phyloP scores from a whole-genome alignment of 2,113 vertebrate species.

The Indicator maculatus region DNA sequence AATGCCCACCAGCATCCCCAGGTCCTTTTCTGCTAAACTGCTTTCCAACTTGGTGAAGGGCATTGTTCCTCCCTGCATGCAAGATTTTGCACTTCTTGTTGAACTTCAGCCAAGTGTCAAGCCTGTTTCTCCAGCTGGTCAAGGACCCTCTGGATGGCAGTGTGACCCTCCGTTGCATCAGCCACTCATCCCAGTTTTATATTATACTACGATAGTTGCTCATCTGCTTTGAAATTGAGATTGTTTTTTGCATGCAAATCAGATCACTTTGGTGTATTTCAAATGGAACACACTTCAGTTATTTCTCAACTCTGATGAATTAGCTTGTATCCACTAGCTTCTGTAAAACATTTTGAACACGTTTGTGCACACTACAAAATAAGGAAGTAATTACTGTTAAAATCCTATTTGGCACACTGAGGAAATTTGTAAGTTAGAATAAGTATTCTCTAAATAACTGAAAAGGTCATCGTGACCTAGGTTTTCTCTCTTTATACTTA shows the following conservation, averaged over 20 bases:
- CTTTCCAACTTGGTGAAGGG: not conserved
- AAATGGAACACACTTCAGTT: not conserved
- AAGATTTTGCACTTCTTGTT: not conserved
- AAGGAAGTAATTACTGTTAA: slow-evolving; percentile 23
- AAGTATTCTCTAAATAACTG: slow-evolving; percentile 30
- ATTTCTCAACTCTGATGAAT: not conserved
- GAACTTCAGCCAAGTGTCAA: not conserved
- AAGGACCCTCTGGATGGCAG: not conserved
- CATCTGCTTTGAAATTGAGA: not conserved
- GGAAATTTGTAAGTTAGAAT: not conserved
- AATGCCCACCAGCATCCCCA: too few species aligned
- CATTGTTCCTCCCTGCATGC: not conserved
- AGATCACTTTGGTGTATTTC: not conserved
- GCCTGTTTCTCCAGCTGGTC: not conserved
- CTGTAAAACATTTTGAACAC: not conserved
- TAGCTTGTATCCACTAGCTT: not conserved
- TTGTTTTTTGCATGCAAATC: not conserved
- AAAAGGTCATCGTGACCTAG: not conserved
- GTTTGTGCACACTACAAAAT: not conserved
- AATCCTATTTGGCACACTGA: not conserved
- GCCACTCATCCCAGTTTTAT: not conserved
- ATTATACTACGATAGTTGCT: not conserved
- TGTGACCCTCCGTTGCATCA: not conserved
- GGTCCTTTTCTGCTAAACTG: not conserved
- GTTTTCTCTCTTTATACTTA: slow-evolving; percentile 41